Conservation (phyloP, 2,888 invertebrate genomes). For the Trissolcus japonicus region DNA sequence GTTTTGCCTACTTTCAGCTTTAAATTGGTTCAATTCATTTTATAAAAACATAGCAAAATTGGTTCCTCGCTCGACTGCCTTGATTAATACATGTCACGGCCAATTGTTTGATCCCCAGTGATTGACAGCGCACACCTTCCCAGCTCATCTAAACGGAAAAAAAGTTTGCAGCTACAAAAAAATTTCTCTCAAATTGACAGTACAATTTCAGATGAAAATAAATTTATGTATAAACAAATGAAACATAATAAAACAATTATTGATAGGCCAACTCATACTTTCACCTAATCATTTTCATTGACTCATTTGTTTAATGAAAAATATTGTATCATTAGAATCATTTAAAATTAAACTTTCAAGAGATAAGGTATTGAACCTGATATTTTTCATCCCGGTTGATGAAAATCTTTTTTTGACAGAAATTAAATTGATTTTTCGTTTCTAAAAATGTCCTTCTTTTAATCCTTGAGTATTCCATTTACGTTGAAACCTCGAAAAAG, state of each 20-base stretch:
- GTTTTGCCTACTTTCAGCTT: too few relatives aligned
- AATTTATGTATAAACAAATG: not conserved
- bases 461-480: constrained; percentile 51
- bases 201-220: constrained; percentile 7
- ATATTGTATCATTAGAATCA: too few relatives aligned
- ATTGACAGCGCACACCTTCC: constrained; percentile 44
- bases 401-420: constrained; percentile 4
- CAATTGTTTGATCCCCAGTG: constrained; percentile 61
- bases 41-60: constrained; percentile 38
- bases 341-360: too few relatives aligned
- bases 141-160: constrained; percentile 17
- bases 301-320: too few relatives aligned
- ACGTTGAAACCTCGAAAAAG: constrained; percentile 48
- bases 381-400: too few relatives aligned
- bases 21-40: constrained; percentile 15
- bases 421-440: constrained; percentile 14
- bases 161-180: constrained; percentile 13
- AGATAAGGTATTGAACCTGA: too few relatives aligned
- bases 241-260: too few relatives aligned
- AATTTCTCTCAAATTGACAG: not conserved
- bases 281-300: too few relatives aligned
- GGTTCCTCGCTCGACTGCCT: constrained; percentile 68
- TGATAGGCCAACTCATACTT: too few relatives aligned
- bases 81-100: constrained; percentile 72
- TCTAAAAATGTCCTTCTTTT: constrained; percentile 17